Percentiles rank a stretch among this genome's conserved stretches.
phyloP scores from a whole-genome alignment of 2,888 invertebrate species.

The Platypus cylindrus region DNA sequence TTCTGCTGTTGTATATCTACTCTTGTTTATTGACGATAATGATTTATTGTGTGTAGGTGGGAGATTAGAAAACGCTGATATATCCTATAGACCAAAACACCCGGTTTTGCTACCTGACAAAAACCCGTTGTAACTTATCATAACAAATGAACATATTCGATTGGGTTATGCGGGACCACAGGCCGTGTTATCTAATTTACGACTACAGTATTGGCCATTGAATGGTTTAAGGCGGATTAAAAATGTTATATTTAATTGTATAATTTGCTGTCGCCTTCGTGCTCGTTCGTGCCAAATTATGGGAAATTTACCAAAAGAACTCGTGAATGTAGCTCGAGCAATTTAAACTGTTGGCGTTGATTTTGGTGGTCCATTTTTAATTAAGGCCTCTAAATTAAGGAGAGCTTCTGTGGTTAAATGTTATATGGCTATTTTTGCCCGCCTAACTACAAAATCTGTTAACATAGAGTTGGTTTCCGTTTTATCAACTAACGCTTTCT shows the following conservation, averaged over 20 bases:
- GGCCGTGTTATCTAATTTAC: conserved; percentile 11
- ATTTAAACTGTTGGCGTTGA: conserved; percentile 14
- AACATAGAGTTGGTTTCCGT: conserved; percentile 11
- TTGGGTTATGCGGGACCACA: conserved; percentile 14
- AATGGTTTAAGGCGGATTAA: too few relatives aligned
- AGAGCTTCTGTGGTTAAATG: background rate
- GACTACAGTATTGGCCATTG: conserved; percentile 14
- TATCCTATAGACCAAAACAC: conserved; percentile 9
- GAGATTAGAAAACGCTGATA: conserved; percentile 8
- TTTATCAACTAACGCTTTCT: conserved; percentile 10
- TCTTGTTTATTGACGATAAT: too few relatives aligned
- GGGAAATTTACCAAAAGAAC: conserved; percentile 12
- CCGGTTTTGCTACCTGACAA: conserved; percentile 11
- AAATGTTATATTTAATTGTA: conserved; percentile 10
- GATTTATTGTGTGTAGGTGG: conserved; percentile 12
- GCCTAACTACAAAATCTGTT: conserved; percentile 11
- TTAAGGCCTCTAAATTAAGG: conserved; percentile 3
- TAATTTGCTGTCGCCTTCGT: conserved; percentile 12
- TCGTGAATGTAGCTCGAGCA: conserved; percentile 6
- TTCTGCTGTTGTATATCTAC: too few relatives aligned
- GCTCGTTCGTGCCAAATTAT: conserved; percentile 10
- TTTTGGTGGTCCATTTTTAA: conserved; percentile 15
- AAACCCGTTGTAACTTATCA: conserved; percentile 6
- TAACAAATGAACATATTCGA: conserved; percentile 8
- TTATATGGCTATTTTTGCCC: conserved; percentile 9